phyloP scores from a whole-genome alignment of 2,797 vertebrate species.

The Peromyscus attwateri region DNA sequence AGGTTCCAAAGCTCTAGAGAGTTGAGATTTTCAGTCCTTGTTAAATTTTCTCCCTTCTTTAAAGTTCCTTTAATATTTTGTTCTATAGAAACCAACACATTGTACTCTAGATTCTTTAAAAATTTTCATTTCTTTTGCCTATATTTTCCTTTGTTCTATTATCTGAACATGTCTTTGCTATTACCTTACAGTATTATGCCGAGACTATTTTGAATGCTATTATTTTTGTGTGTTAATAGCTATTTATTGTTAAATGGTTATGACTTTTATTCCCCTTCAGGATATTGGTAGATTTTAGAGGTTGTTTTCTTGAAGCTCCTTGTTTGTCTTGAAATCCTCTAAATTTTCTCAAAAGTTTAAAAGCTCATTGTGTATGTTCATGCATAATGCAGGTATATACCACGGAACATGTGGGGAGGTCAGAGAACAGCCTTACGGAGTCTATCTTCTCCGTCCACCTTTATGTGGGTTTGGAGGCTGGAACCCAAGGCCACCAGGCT shows the following conservation, averaged over 20 bases:
- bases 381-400: not conserved
- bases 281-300: not conserved
- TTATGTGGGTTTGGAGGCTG: not conserved
- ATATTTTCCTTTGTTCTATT: not conserved
- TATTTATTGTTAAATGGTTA: not conserved
- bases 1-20: not conserved
- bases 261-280: not conserved
- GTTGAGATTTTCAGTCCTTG: not conserved
- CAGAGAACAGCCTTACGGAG: not conserved
- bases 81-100: not conserved
- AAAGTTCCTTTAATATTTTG: not conserved
- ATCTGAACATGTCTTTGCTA: not conserved
- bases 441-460: not conserved
- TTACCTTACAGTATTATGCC: not conserved
- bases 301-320: not conserved
- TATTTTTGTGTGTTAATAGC: not conserved
- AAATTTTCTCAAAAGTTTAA: not conserved
- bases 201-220: not conserved
- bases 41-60: not conserved
- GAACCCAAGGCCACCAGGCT: not conserved
- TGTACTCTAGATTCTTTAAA: not conserved
- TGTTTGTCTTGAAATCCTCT: not conserved
- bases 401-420: not conserved
- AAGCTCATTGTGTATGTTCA: not conserved
- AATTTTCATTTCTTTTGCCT: not conserved